Evolutionary conservation across 2,113 vertebrate genomes (phyloP).

Genomic region (Electrona antarctica): DNA sequence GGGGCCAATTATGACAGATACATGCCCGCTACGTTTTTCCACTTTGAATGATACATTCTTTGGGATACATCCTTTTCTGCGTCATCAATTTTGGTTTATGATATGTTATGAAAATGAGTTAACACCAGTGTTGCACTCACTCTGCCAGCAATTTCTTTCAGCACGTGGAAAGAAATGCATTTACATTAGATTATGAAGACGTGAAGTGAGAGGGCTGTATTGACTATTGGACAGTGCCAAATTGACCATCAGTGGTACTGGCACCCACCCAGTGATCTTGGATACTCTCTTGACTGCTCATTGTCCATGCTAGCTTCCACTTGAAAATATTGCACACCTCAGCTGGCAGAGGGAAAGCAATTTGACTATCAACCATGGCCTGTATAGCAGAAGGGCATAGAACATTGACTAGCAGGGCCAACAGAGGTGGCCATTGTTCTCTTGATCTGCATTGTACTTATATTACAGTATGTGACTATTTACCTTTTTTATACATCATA

Average conservation of each 20-base stretch:
- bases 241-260: slow-evolving; percentile 42
- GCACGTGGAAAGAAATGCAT: slow-evolving; percentile 37
- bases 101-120: slow-evolving; percentile 22
- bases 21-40: too few species aligned
- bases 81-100: slow-evolving; percentile 25
- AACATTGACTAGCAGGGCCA: slow-evolving; percentile 8
- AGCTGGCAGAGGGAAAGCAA: slow-evolving; percentile 31
- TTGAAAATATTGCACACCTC: slow-evolving; percentile 50
- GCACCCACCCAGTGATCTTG: slow-evolving; percentile 8
- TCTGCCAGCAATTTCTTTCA: slow-evolving; percentile 17
- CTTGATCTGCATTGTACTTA: background rate
- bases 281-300: slow-evolving; percentile 26
- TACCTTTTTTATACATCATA: background rate
- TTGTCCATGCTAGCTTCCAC: slow-evolving; percentile 22
- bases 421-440: slow-evolving; percentile 9
- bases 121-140: slow-evolving; percentile 2
- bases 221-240: slow-evolving; percentile 42
- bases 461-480: background rate
- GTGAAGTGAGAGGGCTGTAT: slow-evolving; percentile 41
- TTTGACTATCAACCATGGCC: slow-evolving; percentile 15
- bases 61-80: background rate
- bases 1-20: too few species aligned
- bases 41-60: background rate
- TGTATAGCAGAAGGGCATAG: slow-evolving; percentile 2
- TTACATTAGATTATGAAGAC: slow-evolving; percentile 40